phyloP scores from a whole-genome alignment of 2,888 invertebrate genomes.

The Alentia gelatinosa region DNA sequence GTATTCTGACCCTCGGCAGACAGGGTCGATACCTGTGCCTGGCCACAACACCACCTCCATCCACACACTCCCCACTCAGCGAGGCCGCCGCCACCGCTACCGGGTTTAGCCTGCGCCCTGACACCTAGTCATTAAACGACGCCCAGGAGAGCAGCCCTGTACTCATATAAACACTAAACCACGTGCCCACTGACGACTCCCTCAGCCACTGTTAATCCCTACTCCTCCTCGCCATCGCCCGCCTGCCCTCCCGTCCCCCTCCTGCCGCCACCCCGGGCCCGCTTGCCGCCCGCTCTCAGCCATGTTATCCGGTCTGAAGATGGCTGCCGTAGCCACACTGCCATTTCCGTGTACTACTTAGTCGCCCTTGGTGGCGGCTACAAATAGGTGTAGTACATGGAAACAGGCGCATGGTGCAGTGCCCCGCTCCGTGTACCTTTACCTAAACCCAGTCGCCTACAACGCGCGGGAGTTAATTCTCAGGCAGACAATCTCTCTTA shows the following conservation, averaged over 20 bases:
- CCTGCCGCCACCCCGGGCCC: background rate
- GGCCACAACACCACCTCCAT: background rate
- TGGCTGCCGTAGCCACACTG: background rate
- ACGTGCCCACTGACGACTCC: background rate
- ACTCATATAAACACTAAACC: background rate
- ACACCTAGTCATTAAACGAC: background rate
- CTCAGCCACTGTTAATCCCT: background rate
- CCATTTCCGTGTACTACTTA: constrained; percentile 26
- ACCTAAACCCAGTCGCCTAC: background rate
- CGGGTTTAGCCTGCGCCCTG: background rate
- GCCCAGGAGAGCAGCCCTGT: background rate
- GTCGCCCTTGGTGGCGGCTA: too few species aligned
- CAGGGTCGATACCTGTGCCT: background rate
- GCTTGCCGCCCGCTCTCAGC: background rate
- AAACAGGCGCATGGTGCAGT: background rate
- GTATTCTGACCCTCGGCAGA: background rate
- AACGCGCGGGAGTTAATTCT: too few species aligned
- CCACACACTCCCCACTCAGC: background rate
- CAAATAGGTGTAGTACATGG: background rate
- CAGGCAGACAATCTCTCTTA: too few species aligned
- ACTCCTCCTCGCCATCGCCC: background rate
- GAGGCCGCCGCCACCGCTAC: background rate
- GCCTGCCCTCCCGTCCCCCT: background rate
- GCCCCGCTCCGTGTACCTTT: background rate
- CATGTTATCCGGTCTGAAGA: background rate